phyloP scores from a whole-genome alignment of 2,888 invertebrate species.

The Drosophila mettleri region DNA sequence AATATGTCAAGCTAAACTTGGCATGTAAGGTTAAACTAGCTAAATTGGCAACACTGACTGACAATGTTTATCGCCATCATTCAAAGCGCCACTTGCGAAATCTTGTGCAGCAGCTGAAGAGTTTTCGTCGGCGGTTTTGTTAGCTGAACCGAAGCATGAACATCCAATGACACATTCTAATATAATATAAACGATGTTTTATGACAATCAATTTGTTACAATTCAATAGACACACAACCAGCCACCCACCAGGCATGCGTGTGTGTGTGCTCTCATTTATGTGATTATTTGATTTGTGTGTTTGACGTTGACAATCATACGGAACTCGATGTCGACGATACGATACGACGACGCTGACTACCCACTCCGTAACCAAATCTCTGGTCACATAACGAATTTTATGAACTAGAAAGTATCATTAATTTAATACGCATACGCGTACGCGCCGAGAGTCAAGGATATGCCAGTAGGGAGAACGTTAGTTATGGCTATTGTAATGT shows the following conservation, averaged over 20 bases:
- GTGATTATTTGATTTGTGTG: conserved; percentile 81
- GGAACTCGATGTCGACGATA: conserved; percentile 9
- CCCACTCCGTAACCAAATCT: conserved; percentile 7
- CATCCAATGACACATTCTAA: conserved; percentile 78
- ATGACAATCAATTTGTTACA: conserved; percentile 84
- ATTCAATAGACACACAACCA: conserved; percentile 76
- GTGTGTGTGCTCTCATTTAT: conserved; percentile 74
- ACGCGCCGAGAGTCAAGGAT: conserved; percentile 37
- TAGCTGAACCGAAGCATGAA: conserved; percentile 73
- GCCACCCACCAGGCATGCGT: conserved; percentile 33
- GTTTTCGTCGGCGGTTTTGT: conserved; percentile 42
- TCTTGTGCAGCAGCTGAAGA: conserved; percentile 37
- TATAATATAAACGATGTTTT: conserved; percentile 82
- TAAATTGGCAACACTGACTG: conserved; percentile 19
- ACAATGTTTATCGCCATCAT: conserved; percentile 76
- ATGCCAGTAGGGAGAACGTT: conserved; percentile 48
- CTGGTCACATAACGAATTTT: conserved; percentile 76
- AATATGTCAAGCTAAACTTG: neutral
- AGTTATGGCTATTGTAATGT: conserved; percentile 80
- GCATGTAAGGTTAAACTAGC: neutral
- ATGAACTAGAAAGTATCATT: conserved; percentile 85
- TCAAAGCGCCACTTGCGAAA: conserved; percentile 77
- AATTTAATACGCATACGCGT: conserved; percentile 83
- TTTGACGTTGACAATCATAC: conserved; percentile 70
- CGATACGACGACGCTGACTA: neutral